Conservation (phyloP, 2,888 invertebrate species). For the Patella ulyssiponensis region DNA sequence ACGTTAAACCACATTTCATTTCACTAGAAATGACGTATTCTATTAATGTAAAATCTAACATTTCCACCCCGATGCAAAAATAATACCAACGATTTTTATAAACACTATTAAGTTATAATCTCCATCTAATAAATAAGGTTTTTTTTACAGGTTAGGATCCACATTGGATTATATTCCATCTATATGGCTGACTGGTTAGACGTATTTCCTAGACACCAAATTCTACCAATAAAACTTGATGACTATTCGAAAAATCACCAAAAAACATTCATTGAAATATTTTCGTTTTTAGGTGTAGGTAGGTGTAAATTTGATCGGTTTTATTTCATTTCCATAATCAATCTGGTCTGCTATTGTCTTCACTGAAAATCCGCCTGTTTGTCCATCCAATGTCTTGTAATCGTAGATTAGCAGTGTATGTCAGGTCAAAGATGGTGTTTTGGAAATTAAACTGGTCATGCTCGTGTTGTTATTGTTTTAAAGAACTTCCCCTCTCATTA, state of each 20-base stretch:
- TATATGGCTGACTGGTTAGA: not conserved
- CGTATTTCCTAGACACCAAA: not conserved
- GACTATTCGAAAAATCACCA: not conserved
- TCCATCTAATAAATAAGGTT: too few relatives aligned
- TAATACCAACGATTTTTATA: too few relatives aligned
- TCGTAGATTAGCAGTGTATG: not conserved
- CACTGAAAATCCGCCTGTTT: not conserved
- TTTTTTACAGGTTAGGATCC: not conserved
- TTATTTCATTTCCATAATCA: not conserved
- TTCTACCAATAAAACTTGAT: not conserved
- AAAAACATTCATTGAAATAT: not conserved
- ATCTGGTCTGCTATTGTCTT: not conserved
- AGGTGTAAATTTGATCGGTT: not conserved
- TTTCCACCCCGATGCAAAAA: too few relatives aligned
- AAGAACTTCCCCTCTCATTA: not conserved
- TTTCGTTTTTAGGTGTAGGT: slow-evolving; percentile 16
- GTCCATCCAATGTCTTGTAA: not conserved
- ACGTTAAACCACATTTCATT: too few relatives aligned
- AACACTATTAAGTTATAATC: too few relatives aligned
- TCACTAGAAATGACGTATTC: too few relatives aligned
- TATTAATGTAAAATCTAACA: too few relatives aligned
- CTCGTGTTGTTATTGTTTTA: not conserved
- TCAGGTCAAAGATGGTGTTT: too few relatives aligned
- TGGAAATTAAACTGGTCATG: too few relatives aligned
- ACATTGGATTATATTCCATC: not conserved